phyloP scores from a whole-genome alignment of 2,797 vertebrate genomes.

The Anabacerthia variegaticeps region DNA sequence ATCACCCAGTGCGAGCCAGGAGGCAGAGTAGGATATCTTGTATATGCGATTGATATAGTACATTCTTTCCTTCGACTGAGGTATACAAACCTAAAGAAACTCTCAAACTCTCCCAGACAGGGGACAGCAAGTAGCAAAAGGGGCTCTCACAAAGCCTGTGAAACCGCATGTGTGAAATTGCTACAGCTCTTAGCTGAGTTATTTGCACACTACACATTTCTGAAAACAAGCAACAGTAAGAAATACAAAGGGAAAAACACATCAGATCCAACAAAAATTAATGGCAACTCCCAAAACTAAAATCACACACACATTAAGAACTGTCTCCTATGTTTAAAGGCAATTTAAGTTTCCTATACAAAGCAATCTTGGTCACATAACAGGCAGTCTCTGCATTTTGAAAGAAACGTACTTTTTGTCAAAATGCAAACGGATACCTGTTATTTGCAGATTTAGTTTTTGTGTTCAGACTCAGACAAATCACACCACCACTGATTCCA shows the following conservation, averaged over 20 bases:
- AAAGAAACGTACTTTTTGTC: background rate
- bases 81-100: background rate
- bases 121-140: background rate
- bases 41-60: accelerated
- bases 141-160: background rate
- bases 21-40: background rate
- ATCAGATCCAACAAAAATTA: background rate
- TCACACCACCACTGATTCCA: background rate
- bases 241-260: background rate
- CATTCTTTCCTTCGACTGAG: background rate
- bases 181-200: background rate
- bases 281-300: background rate
- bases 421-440: background rate
- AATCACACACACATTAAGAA: background rate
- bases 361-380: background rate
- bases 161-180: background rate
- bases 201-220: background rate
- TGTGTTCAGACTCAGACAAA: background rate
- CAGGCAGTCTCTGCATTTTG: background rate
- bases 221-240: background rate
- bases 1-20: background rate
- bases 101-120: background rate
- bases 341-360: background rate
- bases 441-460: background rate
- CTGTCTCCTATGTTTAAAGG: background rate